Base-by-base conservation (phyloP, 2,797 vertebrate genomes). In the Orientallactaga sibirica region DNA sequence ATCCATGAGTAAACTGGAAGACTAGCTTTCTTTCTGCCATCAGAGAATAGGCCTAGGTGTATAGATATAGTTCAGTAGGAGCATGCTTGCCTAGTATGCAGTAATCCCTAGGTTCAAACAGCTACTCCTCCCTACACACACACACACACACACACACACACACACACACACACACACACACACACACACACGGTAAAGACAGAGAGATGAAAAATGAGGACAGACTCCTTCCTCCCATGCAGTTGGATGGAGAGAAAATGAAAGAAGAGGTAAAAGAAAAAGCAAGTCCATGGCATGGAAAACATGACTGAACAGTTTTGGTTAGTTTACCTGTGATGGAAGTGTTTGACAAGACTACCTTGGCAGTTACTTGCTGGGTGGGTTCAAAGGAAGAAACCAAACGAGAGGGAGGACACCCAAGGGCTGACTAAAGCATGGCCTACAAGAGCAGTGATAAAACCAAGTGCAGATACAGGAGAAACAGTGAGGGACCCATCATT, bases 251-350 rank as follows among this genome's bases (percentile, higher is more conserved):
- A 64, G 71, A 80, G 62, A 92, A 81, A 89, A 29, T 86, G 76
- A 81, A 88, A 94, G 5, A 15, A 76, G 33, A 81, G 27, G n/a
- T 62, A 85, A 81, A 88, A 88, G 55, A 64, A 88, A 73, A 88
- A 27, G 61, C 76, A 92, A 81, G 37, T 75, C 22, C 19, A 48
- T 58, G 52, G 70, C 55, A 71, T 10, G 27, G 61, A 88, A 81
- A 80, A 62, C 41, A 66, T 86, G 70, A 86, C 33, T 86, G 80
- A 89, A 29, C 55, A 85, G 41, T 64, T 85, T 52, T 88, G 75
- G 91, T 86, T 73, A 92, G 55, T 73, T 77, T 67, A 76, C 48
- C 80, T 61, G 80, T 81, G 80, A 88, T 92, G 18, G 70, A 92
- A 91, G 70, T 92, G 43, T 81, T 88, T 52, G 85, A 77, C 33